Evolutionary conservation across 2,113 vertebrate genomes (phyloP).

Genomic region (Mustela nigripes): DNA sequence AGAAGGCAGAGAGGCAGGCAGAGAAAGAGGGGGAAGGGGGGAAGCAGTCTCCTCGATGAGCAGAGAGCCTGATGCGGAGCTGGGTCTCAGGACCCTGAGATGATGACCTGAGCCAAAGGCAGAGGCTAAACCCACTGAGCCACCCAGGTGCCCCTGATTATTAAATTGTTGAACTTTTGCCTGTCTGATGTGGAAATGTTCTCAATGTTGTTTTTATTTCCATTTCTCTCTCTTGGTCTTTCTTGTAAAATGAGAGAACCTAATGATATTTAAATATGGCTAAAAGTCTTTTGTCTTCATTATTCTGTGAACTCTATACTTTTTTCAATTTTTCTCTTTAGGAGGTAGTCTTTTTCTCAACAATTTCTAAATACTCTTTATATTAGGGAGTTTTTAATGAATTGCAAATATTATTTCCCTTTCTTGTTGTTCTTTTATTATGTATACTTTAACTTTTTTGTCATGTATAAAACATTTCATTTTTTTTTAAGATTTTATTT

Average conservation of each 20-base stretch:
- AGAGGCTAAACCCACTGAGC: no score
- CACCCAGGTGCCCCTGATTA: no score
- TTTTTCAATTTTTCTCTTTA: background rate
- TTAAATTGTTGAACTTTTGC: background rate
- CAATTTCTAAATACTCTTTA: background rate
- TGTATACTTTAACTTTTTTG: background rate
- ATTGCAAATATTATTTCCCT: background rate
- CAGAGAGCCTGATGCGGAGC: no score
- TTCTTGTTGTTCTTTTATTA: background rate
- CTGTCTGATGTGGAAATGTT: background rate
- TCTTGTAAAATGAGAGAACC: background rate
- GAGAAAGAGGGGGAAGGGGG: no score
- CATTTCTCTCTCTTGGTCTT: background rate
- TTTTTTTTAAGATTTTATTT: no score
- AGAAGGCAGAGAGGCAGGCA: no score
- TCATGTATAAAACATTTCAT: no score
- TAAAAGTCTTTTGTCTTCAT: background rate
- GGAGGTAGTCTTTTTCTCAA: background rate
- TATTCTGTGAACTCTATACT: background rate
- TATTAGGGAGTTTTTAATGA: background rate
- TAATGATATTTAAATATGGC: background rate
- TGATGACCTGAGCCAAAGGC: no score
- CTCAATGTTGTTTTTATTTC: background rate
- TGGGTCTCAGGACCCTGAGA: no score
- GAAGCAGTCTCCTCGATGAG: no score